phyloP scores from a whole-genome alignment of 92 coral and sea anemone species.

The Porites divaricata region DNA sequence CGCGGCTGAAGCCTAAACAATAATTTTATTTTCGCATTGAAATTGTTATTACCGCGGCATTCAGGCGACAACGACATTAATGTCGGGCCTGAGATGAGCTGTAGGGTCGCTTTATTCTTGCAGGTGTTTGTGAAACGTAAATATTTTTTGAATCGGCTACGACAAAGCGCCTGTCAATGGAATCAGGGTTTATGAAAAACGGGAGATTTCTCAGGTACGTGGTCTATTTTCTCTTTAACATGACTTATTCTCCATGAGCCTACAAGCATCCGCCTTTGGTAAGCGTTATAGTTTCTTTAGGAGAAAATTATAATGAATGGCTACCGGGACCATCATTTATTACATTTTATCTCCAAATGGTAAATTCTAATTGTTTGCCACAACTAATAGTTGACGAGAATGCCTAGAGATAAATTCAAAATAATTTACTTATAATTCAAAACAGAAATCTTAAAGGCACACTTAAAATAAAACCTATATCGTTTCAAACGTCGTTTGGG shows the following conservation, averaged over 20 bases:
- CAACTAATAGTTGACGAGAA: neutral
- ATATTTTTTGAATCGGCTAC: neutral
- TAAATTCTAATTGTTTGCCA: conserved; percentile 16
- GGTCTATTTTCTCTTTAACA: too few species aligned
- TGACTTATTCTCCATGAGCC: neutral
- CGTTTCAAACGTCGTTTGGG: too few species aligned
- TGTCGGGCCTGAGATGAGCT: conserved; percentile 11
- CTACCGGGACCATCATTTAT: neutral
- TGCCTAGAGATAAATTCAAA: too few species aligned
- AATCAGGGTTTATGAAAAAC: conserved; percentile 4
- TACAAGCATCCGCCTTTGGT: neutral
- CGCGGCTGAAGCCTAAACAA: neutral
- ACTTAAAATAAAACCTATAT: too few species aligned
- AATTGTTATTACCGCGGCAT: neutral
- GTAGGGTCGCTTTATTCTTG: neutral
- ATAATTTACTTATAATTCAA: too few species aligned
- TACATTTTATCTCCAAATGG: neutral
- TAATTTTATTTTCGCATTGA: neutral
- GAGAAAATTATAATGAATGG: neutral
- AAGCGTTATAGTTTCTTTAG: too few species aligned
- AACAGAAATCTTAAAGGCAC: too few species aligned
- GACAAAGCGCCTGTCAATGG: conserved; percentile 45
- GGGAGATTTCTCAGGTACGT: conserved; percentile 32
- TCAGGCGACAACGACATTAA: neutral
- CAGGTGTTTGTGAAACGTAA: neutral